phyloP scores from a whole-genome alignment of 64 coral and sea anemone species.

The Cladopsammia gracilis region DNA sequence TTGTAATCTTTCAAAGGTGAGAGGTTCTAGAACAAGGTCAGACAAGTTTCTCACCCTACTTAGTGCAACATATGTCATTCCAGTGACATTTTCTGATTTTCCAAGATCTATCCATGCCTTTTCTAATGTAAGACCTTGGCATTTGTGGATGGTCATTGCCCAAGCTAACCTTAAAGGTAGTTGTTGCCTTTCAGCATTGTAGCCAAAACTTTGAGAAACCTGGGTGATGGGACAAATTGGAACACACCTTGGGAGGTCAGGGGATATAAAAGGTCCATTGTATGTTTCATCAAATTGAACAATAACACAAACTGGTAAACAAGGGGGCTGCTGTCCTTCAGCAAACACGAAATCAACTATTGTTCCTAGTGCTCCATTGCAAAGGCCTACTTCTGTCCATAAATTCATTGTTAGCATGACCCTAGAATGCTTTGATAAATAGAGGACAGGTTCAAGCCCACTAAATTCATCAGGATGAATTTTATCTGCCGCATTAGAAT shows the following conservation, averaged over 20 bases:
- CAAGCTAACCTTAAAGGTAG: slow-evolving; percentile 18
- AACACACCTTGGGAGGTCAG: not conserved
- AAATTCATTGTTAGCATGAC: slow-evolving; percentile 42
- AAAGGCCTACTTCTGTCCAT: slow-evolving; percentile 40
- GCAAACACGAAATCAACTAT: slow-evolving; percentile 32
- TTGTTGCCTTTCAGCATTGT: slow-evolving; percentile 42
- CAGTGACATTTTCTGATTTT: not conserved
- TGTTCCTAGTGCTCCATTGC: slow-evolving; percentile 42
- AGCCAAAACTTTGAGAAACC: not conserved
- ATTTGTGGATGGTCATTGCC: slow-evolving; percentile 53
- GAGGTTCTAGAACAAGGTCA: not conserved
- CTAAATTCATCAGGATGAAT: slow-evolving; percentile 28
- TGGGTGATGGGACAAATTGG: slow-evolving; percentile 48
- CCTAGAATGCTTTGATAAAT: slow-evolving; percentile 21
- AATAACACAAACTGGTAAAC: slow-evolving; percentile 2
- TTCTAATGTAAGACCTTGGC: slow-evolving; percentile 16
- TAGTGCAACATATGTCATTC: slow-evolving; percentile 48
- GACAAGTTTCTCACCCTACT: slow-evolving; percentile 16
- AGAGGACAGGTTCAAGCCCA: slow-evolving; percentile 22
- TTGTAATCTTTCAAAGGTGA: slow-evolving; percentile 4
- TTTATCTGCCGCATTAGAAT: slow-evolving; percentile 28
- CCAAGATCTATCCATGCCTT: slow-evolving; percentile 53
- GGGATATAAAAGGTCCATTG: slow-evolving; percentile 14
- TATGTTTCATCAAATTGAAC: slow-evolving; percentile 45
- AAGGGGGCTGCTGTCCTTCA: not conserved